phyloP scores from a whole-genome alignment of 2,113 vertebrate species.

The Thunnus maccoyii region DNA sequence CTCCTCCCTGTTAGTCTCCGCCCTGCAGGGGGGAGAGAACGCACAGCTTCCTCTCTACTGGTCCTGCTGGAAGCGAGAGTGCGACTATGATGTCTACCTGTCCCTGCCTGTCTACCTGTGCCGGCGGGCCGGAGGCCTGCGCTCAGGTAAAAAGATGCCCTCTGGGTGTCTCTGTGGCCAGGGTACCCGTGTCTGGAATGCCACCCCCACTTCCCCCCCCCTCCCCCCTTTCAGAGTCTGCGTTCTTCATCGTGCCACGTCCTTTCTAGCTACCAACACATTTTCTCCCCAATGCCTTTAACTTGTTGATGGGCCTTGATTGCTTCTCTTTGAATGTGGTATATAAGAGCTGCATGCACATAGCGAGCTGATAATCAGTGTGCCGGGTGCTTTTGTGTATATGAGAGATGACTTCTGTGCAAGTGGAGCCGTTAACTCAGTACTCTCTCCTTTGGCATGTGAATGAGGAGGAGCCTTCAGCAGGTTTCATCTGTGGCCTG shows the following conservation, averaged over 20 bases:
- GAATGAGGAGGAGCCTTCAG: conserved; percentile 45
- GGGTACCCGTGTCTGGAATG: conserved; percentile 62
- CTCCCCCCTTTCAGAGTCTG: conserved; percentile 58
- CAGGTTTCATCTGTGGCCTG: conserved; percentile 51
- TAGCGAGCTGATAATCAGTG: conserved; percentile 50
- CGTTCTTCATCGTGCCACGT: conserved; percentile 65
- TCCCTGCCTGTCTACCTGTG: conserved; percentile 88
- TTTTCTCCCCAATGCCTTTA: conserved; percentile 40
- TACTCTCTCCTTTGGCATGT: conserved; percentile 38
- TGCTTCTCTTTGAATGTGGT: conserved; percentile 66
- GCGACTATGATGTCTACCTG: conserved; percentile 89
- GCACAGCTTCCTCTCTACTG: conserved; percentile 87
- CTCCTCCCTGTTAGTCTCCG: conserved; percentile 83
- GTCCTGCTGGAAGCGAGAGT: conserved; percentile 89
- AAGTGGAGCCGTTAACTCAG: conserved; percentile 40
- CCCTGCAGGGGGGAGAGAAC: conserved; percentile 85
- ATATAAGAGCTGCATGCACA: conserved; percentile 70
- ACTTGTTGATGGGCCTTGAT: conserved; percentile 54
- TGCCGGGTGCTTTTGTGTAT: conserved; percentile 49
- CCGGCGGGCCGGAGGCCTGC: conserved; percentile 86
- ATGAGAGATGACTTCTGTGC: conserved; percentile 29
- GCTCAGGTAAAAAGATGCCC: conserved; percentile 84
- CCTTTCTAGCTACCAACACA: conserved; percentile 59
- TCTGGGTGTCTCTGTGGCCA: conserved; percentile 61
- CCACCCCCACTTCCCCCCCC: conserved; percentile 31